Conservation (phyloP, 2,113 vertebrate species). For the Erpornis zantholeuca region DNA sequence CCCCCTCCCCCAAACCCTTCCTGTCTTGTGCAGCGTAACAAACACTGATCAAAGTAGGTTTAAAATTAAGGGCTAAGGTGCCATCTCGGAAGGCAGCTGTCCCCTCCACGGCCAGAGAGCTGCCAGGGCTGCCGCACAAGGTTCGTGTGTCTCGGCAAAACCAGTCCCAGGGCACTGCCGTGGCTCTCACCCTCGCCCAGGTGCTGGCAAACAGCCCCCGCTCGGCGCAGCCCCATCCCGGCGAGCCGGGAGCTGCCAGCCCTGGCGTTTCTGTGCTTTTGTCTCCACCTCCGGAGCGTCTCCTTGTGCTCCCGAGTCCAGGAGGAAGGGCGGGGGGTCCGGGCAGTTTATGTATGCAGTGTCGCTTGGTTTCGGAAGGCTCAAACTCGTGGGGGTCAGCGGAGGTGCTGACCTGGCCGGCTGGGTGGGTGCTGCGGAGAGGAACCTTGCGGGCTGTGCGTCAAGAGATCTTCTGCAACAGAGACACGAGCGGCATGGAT, state of each 20-base stretch:
- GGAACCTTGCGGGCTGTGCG: constrained; percentile 51
- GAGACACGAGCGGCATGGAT: not conserved
- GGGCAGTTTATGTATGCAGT: not conserved
- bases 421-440: not conserved
- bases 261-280: constrained; percentile 70
- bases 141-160: not conserved
- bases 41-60: constrained; percentile 9
- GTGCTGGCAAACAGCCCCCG: not conserved
- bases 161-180: not conserved
- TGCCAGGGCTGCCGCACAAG: not conserved
- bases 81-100: constrained; percentile 26
- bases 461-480: constrained; percentile 63
- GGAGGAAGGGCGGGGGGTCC: constrained; percentile 38
- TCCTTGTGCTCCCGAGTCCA: constrained; percentile 29
- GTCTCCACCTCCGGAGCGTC: constrained; percentile 33
- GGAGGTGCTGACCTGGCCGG: constrained; percentile 13
- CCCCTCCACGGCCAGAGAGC: not conserved
- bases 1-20: not conserved
- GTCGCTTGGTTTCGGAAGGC: not conserved
- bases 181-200: not conserved
- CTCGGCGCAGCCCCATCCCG: not conserved
- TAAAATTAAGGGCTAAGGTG: constrained; percentile 29
- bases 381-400: constrained; percentile 7
- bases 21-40: not conserved
- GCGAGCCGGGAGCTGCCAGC: not conserved